These are phyloP conservation scores for Nomada ruficornis DNA, from an alignment of 2,888 invertebrate genomes.

Conservation along the genomic window DNA sequence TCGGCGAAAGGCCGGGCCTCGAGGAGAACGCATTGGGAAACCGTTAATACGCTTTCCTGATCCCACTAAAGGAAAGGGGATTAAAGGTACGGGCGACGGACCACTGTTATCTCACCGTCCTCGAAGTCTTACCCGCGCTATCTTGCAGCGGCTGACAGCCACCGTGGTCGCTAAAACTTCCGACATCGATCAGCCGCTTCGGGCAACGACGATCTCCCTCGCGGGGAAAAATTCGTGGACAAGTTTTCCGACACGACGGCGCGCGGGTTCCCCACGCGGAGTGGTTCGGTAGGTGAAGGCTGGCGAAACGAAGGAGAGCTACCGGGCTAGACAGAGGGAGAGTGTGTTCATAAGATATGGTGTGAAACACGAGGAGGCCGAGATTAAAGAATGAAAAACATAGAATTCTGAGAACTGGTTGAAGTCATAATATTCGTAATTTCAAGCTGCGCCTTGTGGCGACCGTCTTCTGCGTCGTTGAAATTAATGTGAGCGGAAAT, in stretches of 20 bases:
- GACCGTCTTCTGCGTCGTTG: constrained; percentile 72
- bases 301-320: constrained; percentile 10
- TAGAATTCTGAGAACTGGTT: constrained; percentile 83
- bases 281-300: constrained; percentile 18
- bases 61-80: neutral
- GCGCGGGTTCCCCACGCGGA: neutral
- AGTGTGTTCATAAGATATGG: constrained; percentile 75
- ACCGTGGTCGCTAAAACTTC: constrained; percentile 49
- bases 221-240: no score
- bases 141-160: constrained; percentile 26
- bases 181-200: constrained; percentile 40
- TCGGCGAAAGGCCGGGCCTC: neutral
- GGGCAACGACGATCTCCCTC: no score
- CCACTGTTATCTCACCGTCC: constrained; percentile 33
- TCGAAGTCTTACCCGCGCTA: constrained; percentile 17
- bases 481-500: constrained; percentile 77
- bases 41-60: neutral
- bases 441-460: constrained; percentile 77
- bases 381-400: constrained; percentile 85
- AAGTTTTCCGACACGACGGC: no score
- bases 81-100: neutral
- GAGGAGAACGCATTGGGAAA: neutral
- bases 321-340: constrained; percentile 52
- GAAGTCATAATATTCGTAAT: constrained; percentile 84
- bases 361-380: constrained; percentile 83